Base-by-base conservation (phyloP, 2,888 invertebrate genomes). In the Drosophila parthenogenetica region DNA sequence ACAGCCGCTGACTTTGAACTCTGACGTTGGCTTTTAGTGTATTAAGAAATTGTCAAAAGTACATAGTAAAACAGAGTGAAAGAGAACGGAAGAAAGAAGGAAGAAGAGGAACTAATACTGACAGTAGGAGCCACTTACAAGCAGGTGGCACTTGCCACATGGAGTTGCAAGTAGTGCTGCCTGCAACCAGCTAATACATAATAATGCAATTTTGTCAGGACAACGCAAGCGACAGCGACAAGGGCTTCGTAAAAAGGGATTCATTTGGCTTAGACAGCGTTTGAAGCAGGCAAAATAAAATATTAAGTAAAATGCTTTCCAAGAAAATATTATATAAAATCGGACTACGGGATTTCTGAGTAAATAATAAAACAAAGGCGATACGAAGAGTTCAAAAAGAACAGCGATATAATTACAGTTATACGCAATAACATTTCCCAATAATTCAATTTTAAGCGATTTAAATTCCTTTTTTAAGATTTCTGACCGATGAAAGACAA, bases 1-100 rank as follows among this genome's bases (percentile, higher is more conserved):
- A 66, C 75, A 79, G 80, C 85, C 74, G 76, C 51, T 66, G 72
- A 69, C 85, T 82, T 79, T 81, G 82, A 81, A 81, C 84, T 81
- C 69, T 77, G 84, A 84, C 82, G 77, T 77, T 82, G 67, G 82
- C 83, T 83, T 87, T 87, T 79, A 87, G 80, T 73, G 73, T 82
- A 85, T 85, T 87, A 85, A 65, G 70, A 77, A 77, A 68, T 75
- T 60, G 66, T 66, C 70, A 69, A 63, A 77, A 8, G 29, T 7
- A 29, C 29, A 29, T 7, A 29, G 29, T 8, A 8, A 29, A 29
- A 8, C 2, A 29, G 29, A 8, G 29, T 29, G 29, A 29, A 29
- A 8, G 25, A 29, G 25, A 8, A 8, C 1, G 19, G 25, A 29
- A 25, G 5, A 5, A 8, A 8, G 29, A 8, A 5, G 8, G 29